phyloP scores from a whole-genome alignment of 2,888 invertebrate genomes.

The Cecidostiba fungosa region DNA sequence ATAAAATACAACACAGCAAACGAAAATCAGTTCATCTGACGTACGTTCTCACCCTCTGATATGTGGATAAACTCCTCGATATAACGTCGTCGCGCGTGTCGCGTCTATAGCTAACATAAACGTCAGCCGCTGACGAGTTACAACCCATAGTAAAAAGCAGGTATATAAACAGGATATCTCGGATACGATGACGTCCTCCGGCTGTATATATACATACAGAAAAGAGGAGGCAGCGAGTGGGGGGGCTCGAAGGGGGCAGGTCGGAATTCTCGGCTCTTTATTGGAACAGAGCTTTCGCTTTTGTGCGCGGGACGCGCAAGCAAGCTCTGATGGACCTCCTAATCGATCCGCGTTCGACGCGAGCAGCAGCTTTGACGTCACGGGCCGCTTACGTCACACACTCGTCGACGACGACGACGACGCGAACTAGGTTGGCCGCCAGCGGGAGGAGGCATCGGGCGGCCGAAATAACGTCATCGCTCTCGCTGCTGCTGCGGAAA shows the following conservation, averaged over 20 bases:
- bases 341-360: conserved; percentile 38
- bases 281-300: conserved; percentile 19
- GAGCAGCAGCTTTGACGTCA: conserved; percentile 55
- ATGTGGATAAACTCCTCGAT: background rate
- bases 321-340: background rate
- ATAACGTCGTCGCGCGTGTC: background rate
- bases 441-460: background rate
- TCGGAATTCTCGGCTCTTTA: conserved; percentile 29
- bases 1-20: background rate
- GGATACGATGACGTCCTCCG: background rate
- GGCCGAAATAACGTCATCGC: conserved; percentile 36
- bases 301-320: background rate
- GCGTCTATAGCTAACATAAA: background rate
- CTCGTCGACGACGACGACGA: background rate
- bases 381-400: conserved; percentile 45
- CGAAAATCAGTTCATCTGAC: background rate
- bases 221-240: background rate
- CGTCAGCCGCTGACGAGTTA: background rate
- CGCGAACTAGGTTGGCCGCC: background rate
- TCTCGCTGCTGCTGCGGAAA: conserved; percentile 6
- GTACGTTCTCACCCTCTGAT: background rate
- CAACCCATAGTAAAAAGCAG: background rate
- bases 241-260: conserved; percentile 27
- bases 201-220: background rate
- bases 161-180: background rate